Conservation (phyloP, 1,140 invertebrate genomes). For the Acromyrmex heyeri region DNA sequence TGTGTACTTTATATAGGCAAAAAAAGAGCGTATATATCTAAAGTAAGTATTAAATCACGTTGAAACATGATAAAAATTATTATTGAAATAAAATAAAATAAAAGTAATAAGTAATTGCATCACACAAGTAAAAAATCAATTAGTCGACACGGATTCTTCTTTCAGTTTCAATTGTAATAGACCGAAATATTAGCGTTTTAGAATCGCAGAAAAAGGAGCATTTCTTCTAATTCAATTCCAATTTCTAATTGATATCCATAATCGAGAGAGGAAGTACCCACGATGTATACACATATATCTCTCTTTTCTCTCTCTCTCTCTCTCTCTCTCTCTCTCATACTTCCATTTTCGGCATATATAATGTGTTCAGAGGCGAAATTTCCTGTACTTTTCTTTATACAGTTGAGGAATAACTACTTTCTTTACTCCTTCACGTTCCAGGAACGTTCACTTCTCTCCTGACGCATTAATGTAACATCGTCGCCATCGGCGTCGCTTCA, state of each 20-base stretch:
- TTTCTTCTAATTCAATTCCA: neutral
- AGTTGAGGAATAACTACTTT: conserved; percentile 17
- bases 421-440: conserved; percentile 35
- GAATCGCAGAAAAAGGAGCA: neutral
- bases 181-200: neutral
- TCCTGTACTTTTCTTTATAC: neutral
- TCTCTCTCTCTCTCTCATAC: neutral
- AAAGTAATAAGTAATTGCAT: neutral
- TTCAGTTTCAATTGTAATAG: neutral
- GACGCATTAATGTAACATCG: neutral
- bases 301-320: neutral
- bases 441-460: conserved; percentile 4
- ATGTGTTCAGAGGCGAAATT: neutral
- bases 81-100: neutral
- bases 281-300: too few species aligned
- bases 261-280: conserved; percentile 13
- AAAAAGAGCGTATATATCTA: too few species aligned
- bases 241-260: neutral
- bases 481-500: neutral
- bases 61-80: neutral
- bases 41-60: neutral
- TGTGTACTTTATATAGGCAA: too few species aligned
- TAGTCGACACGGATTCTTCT: neutral
- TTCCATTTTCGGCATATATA: conserved; percentile 16
- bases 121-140: neutral